Conservation (phyloP, 2,888 invertebrate species). For the Ennomos quercinarius region DNA sequence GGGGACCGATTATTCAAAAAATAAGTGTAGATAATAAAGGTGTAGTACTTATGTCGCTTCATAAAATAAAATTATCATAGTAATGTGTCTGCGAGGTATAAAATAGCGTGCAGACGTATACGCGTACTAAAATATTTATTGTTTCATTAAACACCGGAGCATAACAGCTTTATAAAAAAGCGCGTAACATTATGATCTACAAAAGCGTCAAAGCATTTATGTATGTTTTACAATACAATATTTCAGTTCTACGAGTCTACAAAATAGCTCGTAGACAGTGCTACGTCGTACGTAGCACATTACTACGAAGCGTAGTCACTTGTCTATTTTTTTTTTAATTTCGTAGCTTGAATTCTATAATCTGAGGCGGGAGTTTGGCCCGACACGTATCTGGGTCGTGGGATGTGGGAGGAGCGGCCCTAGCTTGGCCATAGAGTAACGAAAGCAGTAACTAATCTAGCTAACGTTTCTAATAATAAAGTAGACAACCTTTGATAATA, state of each 20-base stretch:
- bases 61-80: conserved; percentile 27
- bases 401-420: conserved; percentile 38
- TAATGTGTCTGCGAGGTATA: conserved; percentile 21
- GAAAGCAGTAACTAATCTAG: conserved; percentile 1
- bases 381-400: conserved; percentile 67
- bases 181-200: conserved; percentile 5
- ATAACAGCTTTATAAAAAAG: conserved; percentile 18
- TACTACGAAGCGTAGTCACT: conserved; percentile 21
- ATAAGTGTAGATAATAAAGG: not conserved
- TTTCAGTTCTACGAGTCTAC: not conserved
- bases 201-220: conserved; percentile 7
- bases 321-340: conserved; percentile 28
- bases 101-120: conserved; percentile 10
- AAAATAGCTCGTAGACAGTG: conserved; percentile 10
- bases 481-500: not conserved
- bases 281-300: conserved; percentile 6
- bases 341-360: conserved; percentile 37
- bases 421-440: conserved; percentile 2
- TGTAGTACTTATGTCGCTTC: conserved; percentile 10
- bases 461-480: not conserved
- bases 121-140: conserved; percentile 22
- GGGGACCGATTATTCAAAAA: not conserved
- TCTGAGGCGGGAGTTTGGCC: conserved; percentile 39
- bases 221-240: conserved; percentile 3
- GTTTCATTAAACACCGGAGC: conserved; percentile 20